These are phyloP conservation scores for Leptopilina clavipes DNA, from an alignment of 1,140 invertebrate genomes.

Conservation along the genomic window DNA sequence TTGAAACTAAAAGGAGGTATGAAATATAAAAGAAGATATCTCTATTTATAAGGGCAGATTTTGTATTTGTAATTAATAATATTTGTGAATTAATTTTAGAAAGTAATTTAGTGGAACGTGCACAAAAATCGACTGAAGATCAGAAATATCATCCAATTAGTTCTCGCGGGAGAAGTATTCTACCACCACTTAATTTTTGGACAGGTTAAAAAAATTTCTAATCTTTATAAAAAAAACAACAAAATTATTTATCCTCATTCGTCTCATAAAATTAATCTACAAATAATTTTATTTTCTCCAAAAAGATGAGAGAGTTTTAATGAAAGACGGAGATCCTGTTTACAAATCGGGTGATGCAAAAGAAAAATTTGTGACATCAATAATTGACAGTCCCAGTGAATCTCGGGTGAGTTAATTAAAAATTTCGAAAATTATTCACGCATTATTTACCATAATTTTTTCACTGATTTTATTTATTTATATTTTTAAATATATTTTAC, in stretches of 20 bases:
- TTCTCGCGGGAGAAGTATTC: constrained; percentile 55
- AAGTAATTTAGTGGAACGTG: constrained; percentile 1
- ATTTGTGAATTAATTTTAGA: constrained; percentile 32
- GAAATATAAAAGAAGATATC: constrained; percentile 11
- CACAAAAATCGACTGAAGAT: constrained; percentile 4
- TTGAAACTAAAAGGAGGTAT: constrained; percentile 41
- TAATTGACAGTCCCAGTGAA: constrained; percentile 7
- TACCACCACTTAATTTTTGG: constrained; percentile 59
- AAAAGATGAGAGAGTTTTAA: constrained; percentile 55
- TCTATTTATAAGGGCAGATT: no score
- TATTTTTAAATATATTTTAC: neutral
- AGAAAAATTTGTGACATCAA: constrained; percentile 23
- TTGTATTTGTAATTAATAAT: constrained; percentile 21
- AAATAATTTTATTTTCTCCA: constrained; percentile 10
- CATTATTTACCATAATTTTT: no score
- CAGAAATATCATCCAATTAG: constrained; percentile 39
- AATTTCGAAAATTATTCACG: neutral
- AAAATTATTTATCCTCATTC: no score
- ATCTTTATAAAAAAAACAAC: neutral
- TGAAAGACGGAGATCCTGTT: constrained; percentile 49
- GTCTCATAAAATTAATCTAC: neutral
- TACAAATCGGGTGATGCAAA: constrained; percentile 50
- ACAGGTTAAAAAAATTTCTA: constrained; percentile 42
- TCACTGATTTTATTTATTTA: no score
- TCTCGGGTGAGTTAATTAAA: constrained; percentile 16